Evolutionary conservation across 2,888 invertebrate species (phyloP), one percentile per base, ranked within the genome.

Genomic region (Elegia similella): DNA sequence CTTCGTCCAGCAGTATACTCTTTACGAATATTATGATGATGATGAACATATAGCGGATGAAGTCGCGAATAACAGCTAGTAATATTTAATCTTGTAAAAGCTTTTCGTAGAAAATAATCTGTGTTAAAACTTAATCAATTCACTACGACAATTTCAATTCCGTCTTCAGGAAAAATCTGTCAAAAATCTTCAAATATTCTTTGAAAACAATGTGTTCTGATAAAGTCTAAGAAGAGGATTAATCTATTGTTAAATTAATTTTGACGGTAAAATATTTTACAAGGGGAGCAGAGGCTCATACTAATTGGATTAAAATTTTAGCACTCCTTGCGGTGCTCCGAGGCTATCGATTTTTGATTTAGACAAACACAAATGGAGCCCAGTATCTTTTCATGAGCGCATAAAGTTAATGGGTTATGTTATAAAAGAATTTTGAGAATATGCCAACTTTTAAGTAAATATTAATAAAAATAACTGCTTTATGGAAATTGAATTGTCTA

Each of bases 281-380:
- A 69, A 76, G 72, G 78, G 78, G 74, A 79, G 78, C 64, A 70
- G 66, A 70, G 71, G 66, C 74, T 66, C 68, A 67, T 73, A 65
- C 65, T 85, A 86, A 88, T 87, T 86, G 82, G 85, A 85, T 88
- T 87, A 83, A 83, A 80, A 86, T 85, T 83, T 82, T 82, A 78
- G 74, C 78, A 79, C 80, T 80, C 73, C 77, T 76, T 75, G 75
- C 66, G 76, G 77, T 52, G 56, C 42, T 59, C 62, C 16, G 42
- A 12, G 42, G 60, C 61, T 76, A 85, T 83, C 70, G 82, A 85
- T 82, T 84, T 82, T 76, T 76, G 68, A 75, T 76, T 75, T 75
- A 67, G 58, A 64, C 62, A 64, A 63, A 64, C 52, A 61, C 56
- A 62, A 68, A 63, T 17, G 52, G 56, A 43, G 29, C 12, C 23